Conservation (phyloP, 2,888 invertebrate genomes). For the Phortica okadai region DNA sequence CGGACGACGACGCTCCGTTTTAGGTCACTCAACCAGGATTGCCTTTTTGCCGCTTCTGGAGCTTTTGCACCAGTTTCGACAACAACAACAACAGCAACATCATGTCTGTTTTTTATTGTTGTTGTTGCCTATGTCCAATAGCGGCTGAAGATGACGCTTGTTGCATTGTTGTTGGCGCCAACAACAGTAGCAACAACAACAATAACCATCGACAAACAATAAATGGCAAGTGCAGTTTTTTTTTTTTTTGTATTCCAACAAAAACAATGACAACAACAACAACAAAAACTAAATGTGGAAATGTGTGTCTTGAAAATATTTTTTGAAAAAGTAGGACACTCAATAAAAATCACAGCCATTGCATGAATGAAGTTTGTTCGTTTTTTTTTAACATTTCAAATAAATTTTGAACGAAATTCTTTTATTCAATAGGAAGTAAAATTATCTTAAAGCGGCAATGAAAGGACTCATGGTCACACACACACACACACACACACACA, state of each 20-base stretch:
- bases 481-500: no score
- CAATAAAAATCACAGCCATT: slow-evolving; percentile 65
- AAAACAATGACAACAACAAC: slow-evolving; percentile 17
- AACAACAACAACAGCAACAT: slow-evolving; percentile 9
- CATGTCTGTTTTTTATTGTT: neutral
- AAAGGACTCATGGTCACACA: no score
- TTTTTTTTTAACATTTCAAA: slow-evolving; percentile 22
- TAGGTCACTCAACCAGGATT: neutral
- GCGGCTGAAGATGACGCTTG: neutral
- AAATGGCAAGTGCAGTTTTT: no score
- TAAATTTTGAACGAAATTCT: no score
- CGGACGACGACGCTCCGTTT: neutral
- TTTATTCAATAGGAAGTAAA: no score
- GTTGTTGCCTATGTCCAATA: slow-evolving; percentile 16
- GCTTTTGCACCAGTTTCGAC: slow-evolving; percentile 27
- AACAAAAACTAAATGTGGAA: slow-evolving; percentile 61
- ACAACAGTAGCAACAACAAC: slow-evolving; percentile 22
- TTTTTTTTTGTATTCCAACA: no score
- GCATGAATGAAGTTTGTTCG: slow-evolving; percentile 35
- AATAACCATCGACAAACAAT: neutral
- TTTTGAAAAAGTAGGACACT: slow-evolving; percentile 74
- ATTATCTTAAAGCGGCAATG: no score
- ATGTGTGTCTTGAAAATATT: slow-evolving; percentile 67
- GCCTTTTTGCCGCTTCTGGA: slow-evolving; percentile 19
- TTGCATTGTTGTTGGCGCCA: slow-evolving; percentile 43